Percentiles rank a stretch among this genome's conserved stretches.
Conservation (phyloP, 2,888 invertebrate species). For the Temnothorax unifasciatus region DNA sequence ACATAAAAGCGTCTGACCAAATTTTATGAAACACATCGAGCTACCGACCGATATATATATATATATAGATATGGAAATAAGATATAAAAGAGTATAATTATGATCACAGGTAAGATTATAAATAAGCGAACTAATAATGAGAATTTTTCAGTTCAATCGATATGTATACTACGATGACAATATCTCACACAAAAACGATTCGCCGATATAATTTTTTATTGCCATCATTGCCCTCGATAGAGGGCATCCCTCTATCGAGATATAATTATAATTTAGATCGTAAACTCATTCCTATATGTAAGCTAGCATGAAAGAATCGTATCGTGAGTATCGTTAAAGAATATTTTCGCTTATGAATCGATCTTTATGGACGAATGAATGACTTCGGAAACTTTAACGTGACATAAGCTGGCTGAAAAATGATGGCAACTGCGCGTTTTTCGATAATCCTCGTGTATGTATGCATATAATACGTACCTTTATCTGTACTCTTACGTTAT, state of each 20-base stretch:
- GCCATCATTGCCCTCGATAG: not conserved
- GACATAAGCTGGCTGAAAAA: constrained; percentile 19
- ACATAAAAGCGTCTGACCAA: constrained; percentile 39
- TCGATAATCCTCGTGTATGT: not conserved
- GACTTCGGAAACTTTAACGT: constrained; percentile 20
- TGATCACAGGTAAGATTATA: constrained; percentile 11
- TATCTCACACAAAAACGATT: constrained; percentile 32
- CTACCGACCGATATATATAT: not conserved
- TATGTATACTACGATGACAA: constrained; percentile 45
- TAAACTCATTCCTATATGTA: constrained; percentile 35
- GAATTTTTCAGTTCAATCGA: constrained; percentile 5
- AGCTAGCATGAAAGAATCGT: constrained; percentile 14
- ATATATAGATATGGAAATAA: constrained; percentile 20
- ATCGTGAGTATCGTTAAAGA: constrained; percentile 5
- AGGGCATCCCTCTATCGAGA: not conserved
- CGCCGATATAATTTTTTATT: constrained; percentile 24
- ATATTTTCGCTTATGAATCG: constrained; percentile 40
- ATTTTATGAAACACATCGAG: constrained; percentile 51
- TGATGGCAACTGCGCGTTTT: not conserved
- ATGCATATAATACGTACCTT: not conserved
- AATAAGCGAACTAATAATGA: constrained; percentile 20
- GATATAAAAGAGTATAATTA: constrained; percentile 38
- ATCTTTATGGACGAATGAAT: constrained; percentile 13
- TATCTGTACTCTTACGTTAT: constrained; percentile 26
- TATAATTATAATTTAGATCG: constrained; percentile 34